A percentile compares a stretch with the other conserved stretches of the same genome.
These are phyloP conservation scores for Bettongia penicillata DNA, from an alignment of 2,113 vertebrate species.

Conservation along the genomic window DNA sequence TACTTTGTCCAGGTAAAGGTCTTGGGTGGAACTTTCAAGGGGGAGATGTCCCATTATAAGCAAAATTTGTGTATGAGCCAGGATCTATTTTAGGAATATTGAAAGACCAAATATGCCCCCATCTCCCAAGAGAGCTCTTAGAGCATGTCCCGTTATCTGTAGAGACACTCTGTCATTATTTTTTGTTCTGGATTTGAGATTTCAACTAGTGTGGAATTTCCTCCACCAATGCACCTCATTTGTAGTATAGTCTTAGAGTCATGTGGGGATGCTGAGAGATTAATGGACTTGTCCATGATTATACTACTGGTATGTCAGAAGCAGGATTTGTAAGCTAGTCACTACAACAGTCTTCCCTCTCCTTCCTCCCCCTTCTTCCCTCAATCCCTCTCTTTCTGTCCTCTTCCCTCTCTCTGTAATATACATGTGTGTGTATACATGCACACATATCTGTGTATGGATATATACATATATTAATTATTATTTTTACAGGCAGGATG, in stretches of 20 bases:
- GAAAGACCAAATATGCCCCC: neutral
- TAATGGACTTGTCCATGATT: neutral
- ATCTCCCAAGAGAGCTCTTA: neutral
- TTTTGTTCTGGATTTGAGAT: neutral
- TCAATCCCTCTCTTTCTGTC: no score
- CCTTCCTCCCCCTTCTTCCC: no score
- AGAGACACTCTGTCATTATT: neutral
- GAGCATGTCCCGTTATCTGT: neutral
- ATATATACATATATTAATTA: neutral
- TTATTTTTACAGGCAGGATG: neutral
- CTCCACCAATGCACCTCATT: neutral
- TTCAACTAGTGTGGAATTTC: neutral
- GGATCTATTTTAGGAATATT: neutral
- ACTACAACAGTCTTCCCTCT: no score
- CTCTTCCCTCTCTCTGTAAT: neutral
- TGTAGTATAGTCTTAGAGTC: neutral
- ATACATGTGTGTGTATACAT: no score
- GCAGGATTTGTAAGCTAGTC: no score
- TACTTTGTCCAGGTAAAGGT: neutral
- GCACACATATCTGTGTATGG: no score
- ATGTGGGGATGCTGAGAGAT: neutral
- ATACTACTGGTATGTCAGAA: no score
- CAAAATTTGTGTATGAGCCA: neutral
- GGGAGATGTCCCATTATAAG: neutral
- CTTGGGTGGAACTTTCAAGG: neutral